Base-by-base conservation (phyloP, 2,113 vertebrate species). In the Boulengerochromis microlepis region DNA sequence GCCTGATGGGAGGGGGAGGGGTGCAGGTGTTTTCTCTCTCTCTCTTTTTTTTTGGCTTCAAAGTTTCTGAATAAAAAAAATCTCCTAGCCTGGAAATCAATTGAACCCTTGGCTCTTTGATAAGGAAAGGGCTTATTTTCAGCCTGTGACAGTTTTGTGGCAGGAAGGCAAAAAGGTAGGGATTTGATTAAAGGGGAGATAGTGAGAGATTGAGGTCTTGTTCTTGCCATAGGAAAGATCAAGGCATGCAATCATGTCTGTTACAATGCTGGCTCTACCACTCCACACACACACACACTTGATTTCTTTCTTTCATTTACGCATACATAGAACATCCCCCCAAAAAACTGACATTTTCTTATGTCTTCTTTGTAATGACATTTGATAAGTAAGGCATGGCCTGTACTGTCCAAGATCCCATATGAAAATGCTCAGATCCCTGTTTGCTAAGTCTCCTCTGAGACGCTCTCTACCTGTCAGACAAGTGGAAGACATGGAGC, bases 181-280 rank as follows among this genome's bases (percentile, higher is more conserved):
- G 97, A 97, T 97, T 97, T 98, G 98, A 99, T 99, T 99, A 99
- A 98, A 98, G 95, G 92, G 95, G 97, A 98, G 98, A 97, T 97
- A 98, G 97, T 97, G 97, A 97, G 96, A 99, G 98, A 99, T 98
- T 98, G 98, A 99, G 98, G 98, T 99, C 98, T 98, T 98, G 97
- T 99, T 99, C 97, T 97, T 97, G 97, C 97, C 97, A 97, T 94
- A 91, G 96, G 95, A 95, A 96, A 96, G 98, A 99, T 98, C 98
- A 99, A 98, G 97, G 97, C 96, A 96, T 96, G 96, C 97, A 98
- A 98, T 99, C 97, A 97, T 97, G 97, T 97, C 97, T 97, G 94
- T 93, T 91, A 80, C 92, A 96, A 96, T 93, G 96, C 93, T 78
- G 94, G 96, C 96, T 97, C 97, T 95, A 96, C 96, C 92, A 93